A percentile compares a stretch with the other conserved stretches of the same genome.
Evolutionary conservation across 2,888 invertebrate genomes (phyloP).

Genomic region (Heliconius ethilla): DNA sequence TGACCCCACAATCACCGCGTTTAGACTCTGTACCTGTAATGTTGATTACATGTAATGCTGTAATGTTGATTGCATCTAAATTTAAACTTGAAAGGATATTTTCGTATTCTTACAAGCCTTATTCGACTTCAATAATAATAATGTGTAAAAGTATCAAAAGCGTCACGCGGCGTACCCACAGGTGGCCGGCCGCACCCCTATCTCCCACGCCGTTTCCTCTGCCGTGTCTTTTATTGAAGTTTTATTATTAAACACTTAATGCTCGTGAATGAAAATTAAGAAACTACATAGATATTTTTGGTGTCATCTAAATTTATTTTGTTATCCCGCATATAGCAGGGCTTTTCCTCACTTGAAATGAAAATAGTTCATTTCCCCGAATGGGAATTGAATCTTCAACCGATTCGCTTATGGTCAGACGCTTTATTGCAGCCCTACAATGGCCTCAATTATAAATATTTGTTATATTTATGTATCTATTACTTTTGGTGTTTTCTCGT

Average conservation of each 20-base stretch:
- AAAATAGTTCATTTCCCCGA: too few relatives aligned
- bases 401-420: too few relatives aligned
- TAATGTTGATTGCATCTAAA: not conserved
- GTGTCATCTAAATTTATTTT: not conserved
- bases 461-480: too few relatives aligned
- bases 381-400: too few relatives aligned
- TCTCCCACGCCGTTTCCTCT: constrained; percentile 40
- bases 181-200: constrained; percentile 43
- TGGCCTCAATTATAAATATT: too few relatives aligned
- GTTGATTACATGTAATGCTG: too few relatives aligned
- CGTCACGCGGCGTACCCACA: constrained; percentile 27
- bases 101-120: not conserved
- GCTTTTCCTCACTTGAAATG: too few relatives aligned
- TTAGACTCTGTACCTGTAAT: too few relatives aligned
- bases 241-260: constrained; percentile 30
- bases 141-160: constrained; percentile 12
- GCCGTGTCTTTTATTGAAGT: constrained; percentile 26
- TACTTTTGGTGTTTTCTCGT: too few relatives aligned
- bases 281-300: not conserved
- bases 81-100: not conserved
- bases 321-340: not conserved
- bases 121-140: constrained; percentile 5
- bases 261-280: constrained; percentile 9
- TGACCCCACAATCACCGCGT: too few relatives aligned
- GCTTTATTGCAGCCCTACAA: too few relatives aligned